Evolutionary conservation across 2,113 vertebrate species (phyloP).

Genomic region (Empidonax traillii): DNA sequence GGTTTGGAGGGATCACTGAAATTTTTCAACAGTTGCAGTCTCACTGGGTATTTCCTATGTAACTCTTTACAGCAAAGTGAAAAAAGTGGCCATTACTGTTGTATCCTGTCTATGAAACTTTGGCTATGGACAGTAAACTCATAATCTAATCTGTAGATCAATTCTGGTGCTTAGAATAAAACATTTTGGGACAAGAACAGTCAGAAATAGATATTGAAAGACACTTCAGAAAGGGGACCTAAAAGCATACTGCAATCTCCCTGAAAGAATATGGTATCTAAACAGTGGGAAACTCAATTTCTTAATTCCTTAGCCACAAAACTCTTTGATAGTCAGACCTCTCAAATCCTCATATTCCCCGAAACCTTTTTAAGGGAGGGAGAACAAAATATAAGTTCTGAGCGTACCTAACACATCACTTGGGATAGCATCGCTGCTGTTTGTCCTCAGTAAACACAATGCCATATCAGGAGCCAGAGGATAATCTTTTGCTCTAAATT

Average conservation of each 20-base stretch:
- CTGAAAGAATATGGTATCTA: not conserved
- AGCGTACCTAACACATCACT: not conserved
- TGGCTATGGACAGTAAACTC: fast-evolving
- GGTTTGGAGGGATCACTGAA: not conserved
- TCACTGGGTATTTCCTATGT: fast-evolving
- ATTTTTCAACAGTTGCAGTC: not conserved
- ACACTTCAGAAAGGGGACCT: not conserved
- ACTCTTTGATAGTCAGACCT: not conserved
- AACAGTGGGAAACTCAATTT: not conserved
- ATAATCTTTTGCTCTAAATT: conserved; percentile 8
- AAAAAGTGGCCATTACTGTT: not conserved
- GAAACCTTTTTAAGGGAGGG: not conserved
- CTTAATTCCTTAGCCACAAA: not conserved
- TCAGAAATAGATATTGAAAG: not conserved
- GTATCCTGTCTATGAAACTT: not conserved
- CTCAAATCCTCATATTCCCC: not conserved
- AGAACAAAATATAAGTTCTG: not conserved
- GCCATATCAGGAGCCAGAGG: conserved; percentile 2
- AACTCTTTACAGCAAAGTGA: not conserved
- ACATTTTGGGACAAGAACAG: not conserved
- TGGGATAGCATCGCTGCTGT: not conserved
- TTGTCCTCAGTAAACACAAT: conserved; percentile 7
- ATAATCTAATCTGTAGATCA: not conserved
- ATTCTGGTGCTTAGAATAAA: not conserved
- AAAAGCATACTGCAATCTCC: not conserved